Percentiles rank a stretch among this genome's conserved stretches.
Conservation (phyloP, 2,797 vertebrate species). For the Tangara arthus region DNA sequence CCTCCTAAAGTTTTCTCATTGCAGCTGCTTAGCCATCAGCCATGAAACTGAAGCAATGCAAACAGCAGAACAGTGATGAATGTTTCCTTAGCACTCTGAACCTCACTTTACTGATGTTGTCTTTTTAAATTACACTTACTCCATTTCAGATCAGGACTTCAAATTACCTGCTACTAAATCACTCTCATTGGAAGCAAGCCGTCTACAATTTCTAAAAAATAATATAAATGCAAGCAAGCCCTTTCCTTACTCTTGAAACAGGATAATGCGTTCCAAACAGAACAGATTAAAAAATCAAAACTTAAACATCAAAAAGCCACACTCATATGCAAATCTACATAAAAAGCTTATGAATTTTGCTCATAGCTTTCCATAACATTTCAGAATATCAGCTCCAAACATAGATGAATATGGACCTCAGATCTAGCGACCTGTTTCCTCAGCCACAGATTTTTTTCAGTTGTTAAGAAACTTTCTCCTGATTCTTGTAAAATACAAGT, state of each 20-base stretch:
- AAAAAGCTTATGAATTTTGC: background rate
- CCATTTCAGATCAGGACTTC: background rate
- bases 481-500: constrained; percentile 48
- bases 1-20: background rate
- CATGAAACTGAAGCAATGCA: background rate
- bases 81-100: background rate
- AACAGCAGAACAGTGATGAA: background rate
- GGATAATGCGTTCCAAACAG: background rate
- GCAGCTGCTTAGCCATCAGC: background rate
- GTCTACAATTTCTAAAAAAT: background rate
- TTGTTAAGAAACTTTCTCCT: constrained; percentile 39
- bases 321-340: background rate
- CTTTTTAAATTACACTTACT: background rate
- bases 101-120: background rate
- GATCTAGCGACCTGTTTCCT: background rate
- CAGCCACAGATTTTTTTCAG: background rate
- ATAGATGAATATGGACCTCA: background rate
- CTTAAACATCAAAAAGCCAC: background rate
- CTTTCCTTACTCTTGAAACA: background rate
- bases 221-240: background rate
- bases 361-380: background rate
- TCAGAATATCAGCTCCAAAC: constrained; percentile 12
- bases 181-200: background rate
- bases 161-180: background rate
- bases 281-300: background rate